phyloP scores from a whole-genome alignment of 2,888 invertebrate species.

The Lottia gigantea region DNA sequence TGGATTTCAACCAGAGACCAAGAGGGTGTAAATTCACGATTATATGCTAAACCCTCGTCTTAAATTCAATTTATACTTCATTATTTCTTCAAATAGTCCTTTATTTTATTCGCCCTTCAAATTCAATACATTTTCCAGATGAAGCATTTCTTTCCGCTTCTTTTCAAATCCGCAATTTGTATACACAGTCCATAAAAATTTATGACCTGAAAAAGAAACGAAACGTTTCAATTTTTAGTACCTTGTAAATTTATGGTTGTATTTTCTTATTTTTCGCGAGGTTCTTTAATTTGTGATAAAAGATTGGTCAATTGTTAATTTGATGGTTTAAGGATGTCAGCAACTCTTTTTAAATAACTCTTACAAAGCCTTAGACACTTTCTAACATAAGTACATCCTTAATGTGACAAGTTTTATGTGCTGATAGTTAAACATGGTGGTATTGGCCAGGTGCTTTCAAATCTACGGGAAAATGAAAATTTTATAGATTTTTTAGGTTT shows the following conservation, averaged over 20 bases:
- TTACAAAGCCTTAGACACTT: no score
- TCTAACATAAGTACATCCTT: no score
- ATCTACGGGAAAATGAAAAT: no score
- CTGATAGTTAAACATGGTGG: no score
- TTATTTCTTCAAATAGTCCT: neutral
- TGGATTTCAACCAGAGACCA: no score
- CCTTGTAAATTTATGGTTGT: neutral
- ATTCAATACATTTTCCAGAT: neutral
- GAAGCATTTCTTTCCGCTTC: constrained; percentile 8
- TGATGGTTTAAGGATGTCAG: neutral
- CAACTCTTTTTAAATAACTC: no score
- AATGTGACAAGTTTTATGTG: no score
- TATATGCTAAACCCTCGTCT: neutral
- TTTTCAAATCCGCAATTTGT: constrained; percentile 7
- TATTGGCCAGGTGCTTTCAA: no score
- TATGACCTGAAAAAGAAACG: constrained; percentile 8
- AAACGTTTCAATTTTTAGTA: constrained; percentile 7
- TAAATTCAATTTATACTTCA: constrained; percentile 2
- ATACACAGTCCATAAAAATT: neutral
- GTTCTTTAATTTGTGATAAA: constrained; percentile 11
- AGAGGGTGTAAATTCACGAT: no score
- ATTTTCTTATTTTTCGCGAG: constrained; percentile 8
- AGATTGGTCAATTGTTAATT: neutral
- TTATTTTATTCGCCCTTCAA: neutral
- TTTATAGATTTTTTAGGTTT: no score